A percentile compares a stretch with the other conserved stretches of the same genome.
Conservation (phyloP, 2,797 vertebrate species). For the Tapera naevia region DNA sequence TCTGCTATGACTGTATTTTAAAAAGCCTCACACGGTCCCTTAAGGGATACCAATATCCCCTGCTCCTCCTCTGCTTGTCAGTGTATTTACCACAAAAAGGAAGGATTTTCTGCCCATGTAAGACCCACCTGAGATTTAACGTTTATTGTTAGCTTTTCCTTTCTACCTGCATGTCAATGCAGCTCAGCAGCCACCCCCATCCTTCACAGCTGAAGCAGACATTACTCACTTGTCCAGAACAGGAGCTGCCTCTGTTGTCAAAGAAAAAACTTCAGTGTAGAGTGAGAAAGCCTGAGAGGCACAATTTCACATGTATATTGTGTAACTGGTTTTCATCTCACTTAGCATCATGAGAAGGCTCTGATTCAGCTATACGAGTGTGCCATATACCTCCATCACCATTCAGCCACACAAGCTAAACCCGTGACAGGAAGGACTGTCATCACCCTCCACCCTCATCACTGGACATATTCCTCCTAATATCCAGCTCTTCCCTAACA, state of each 20-base stretch:
- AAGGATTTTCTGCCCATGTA: not conserved
- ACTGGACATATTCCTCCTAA: rapidly evolving
- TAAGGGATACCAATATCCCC: not conserved
- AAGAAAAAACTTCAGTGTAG: not conserved
- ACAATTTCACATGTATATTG: rapidly evolving
- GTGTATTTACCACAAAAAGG: rapidly evolving
- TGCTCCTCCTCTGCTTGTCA: not conserved
- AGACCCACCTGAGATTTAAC: not conserved
- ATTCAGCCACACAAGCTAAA: not conserved
- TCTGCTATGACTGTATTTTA: not conserved
- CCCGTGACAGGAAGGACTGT: rapidly evolving
- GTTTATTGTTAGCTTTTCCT: conserved; percentile 17
- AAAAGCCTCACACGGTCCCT: not conserved
- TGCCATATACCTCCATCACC: rapidly evolving
- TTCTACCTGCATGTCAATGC: conserved; percentile 7
- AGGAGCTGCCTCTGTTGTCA: not conserved
- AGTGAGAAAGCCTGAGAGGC: not conserved
- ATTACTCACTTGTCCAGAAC: not conserved
- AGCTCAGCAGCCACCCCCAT: conserved; percentile 26
- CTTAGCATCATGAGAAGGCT: rapidly evolving
- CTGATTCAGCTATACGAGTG: rapidly evolving
- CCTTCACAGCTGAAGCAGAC: not conserved
- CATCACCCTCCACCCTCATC: not conserved
- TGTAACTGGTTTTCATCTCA: not conserved
- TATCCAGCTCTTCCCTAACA: rapidly evolving